Evolutionary conservation across 2,888 invertebrate species (phyloP), one percentile per base, ranked within the genome.

Genomic region (Thera britannica): DNA sequence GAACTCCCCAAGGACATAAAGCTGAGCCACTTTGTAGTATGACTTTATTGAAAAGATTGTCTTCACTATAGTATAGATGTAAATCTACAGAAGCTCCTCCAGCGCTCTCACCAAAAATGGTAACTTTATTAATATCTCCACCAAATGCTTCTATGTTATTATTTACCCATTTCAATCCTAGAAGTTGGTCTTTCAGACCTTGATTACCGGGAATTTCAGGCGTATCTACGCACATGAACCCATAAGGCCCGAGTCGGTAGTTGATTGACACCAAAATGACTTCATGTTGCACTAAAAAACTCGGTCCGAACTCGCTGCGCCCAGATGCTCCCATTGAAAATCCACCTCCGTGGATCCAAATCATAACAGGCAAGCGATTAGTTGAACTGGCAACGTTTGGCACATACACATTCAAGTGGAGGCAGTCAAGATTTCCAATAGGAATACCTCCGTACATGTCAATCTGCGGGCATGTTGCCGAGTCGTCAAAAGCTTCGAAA

Each of bases 141-240:
- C 83, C 81, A 48, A 84, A 84, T 35, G 73, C 54, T 8, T 62
- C 75, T 12, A 84, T 84, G 63, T 85, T 82, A 2, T 78, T 71
- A 46, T 81, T 78, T 2, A 84, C 63, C 85, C 85, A 85, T 57
- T 75, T 72, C 6, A 85, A 55, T 5, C 81, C 84, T 38, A 79
- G 49, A 0, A 74, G 38, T 56, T 81, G 81, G 55, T 84, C 84
- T 67, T 82, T 84, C 2, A 84, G 62, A 3, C 84, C 84, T 72
- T 83, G 83, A 65, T 84, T 85, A 4, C 85, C 85, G 2, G 84
- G 80, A 5, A 81, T 71, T 7, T 80, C 77, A 3, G 79, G 77
- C 2, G 71, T 79, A 56, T 79, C 76, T 0, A 79, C 60, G 55
- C 81, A 80, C 72, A 84, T 74, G n/a, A 83, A 84, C 2, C 84